phyloP scores from a whole-genome alignment of 1,140 invertebrate species.

The Drosophila kurseongensis region DNA sequence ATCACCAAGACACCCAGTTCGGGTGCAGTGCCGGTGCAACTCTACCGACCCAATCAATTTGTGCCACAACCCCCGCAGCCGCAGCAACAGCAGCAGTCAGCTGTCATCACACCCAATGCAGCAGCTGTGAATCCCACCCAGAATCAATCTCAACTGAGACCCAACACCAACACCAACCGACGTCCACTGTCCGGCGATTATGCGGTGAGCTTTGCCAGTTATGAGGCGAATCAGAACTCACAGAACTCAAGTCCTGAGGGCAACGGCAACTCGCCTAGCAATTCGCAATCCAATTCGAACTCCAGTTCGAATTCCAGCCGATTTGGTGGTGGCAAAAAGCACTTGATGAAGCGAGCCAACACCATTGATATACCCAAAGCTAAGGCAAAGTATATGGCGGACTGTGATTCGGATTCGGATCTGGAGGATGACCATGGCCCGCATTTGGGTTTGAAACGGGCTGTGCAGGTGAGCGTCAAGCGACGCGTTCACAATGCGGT shows the following conservation, averaged over 20 bases:
- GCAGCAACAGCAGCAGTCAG: not conserved
- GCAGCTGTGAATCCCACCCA: not conserved
- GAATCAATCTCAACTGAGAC: constrained; percentile 34
- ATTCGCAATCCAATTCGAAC: constrained; percentile 23
- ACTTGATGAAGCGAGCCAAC: constrained; percentile 93
- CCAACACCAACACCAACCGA: constrained; percentile 19
- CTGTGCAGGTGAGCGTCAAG: constrained; percentile 87
- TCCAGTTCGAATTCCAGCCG: constrained; percentile 69
- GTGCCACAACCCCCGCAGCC: constrained; percentile 40
- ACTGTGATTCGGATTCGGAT: constrained; percentile 78
- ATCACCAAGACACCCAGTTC: constrained; percentile 75
- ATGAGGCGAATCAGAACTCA: constrained; percentile 20
- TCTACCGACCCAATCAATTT: constrained; percentile 77
- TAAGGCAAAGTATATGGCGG: constrained; percentile 61
- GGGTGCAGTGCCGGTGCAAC: constrained; percentile 73
- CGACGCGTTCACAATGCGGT: constrained; percentile 84
- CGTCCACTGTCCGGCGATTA: constrained; percentile 75
- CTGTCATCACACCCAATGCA: not conserved
- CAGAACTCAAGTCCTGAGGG: constrained; percentile 33
- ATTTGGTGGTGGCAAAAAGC: constrained; percentile 88
- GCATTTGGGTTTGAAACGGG: constrained; percentile 85
- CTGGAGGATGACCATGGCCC: constrained; percentile 75
- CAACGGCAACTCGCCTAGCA: constrained; percentile 9
- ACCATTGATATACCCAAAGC: constrained; percentile 94
- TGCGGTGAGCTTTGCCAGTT: constrained; percentile 67